Conservation (phyloP, 35 echinoderm and acorn worm genomes). For the Lytechinus variegatus region DNA sequence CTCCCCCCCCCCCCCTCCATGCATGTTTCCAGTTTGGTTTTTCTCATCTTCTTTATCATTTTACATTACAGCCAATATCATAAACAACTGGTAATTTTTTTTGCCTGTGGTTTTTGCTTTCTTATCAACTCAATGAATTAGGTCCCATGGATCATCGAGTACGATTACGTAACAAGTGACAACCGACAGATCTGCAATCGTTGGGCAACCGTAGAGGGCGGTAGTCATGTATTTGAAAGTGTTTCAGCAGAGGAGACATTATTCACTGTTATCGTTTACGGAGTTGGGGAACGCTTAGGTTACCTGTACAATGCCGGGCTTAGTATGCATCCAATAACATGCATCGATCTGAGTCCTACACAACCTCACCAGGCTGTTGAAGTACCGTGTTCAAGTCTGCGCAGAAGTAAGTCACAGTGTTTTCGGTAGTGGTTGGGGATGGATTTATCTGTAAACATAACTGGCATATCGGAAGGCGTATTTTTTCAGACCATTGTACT, state of each 20-base stretch:
- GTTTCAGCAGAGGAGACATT: neutral
- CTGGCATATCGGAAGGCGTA: too few relatives aligned
- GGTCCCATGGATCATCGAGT: neutral
- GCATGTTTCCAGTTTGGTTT: too few relatives aligned
- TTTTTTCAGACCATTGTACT: too few relatives aligned
- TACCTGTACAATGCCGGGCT: slow-evolving; percentile 34
- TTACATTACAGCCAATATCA: too few relatives aligned
- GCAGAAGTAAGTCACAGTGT: neutral
- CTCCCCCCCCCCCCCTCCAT: too few relatives aligned
- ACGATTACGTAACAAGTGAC: neutral
- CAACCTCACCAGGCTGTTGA: neutral
- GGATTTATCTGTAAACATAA: neutral
- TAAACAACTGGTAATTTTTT: too few relatives aligned
- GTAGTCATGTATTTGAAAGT: neutral
- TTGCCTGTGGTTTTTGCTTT: neutral
- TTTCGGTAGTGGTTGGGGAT: neutral
- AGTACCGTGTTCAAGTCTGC: neutral
- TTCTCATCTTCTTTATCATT: too few relatives aligned
- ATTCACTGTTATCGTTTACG: neutral
- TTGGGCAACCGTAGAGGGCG: neutral
- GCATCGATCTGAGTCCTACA: neutral
- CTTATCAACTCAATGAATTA: neutral
- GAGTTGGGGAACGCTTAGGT: neutral
- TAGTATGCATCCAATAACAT: neutral
- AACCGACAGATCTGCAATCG: neutral